Evolutionary conservation across 2,888 invertebrate species (phyloP).

Genomic region (Polyploca ridens): DNA sequence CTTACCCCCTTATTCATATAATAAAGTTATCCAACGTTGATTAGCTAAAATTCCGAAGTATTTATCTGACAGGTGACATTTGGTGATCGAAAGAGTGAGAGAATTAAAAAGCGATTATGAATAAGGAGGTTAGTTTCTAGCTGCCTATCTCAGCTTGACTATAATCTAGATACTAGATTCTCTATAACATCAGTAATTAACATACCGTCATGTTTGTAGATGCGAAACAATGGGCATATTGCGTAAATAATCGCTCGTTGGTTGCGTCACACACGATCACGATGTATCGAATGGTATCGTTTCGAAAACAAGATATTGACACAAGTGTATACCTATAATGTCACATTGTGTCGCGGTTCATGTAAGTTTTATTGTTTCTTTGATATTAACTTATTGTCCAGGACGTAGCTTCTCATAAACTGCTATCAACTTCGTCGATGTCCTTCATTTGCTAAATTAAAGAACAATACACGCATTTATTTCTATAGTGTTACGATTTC

Average conservation of each 20-base stretch:
- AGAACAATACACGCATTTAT: not conserved
- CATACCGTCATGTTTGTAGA: constrained; percentile 42
- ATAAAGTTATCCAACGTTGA: too few species aligned
- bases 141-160: not conserved
- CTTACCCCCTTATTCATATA: too few species aligned
- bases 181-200: constrained; percentile 11
- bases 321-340: constrained; percentile 61
- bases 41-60: too few species aligned
- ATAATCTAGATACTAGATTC: too few species aligned
- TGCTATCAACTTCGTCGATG: not conserved
- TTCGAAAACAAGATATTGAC: constrained; percentile 77
- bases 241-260: constrained; percentile 51
- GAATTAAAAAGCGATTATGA: too few species aligned
- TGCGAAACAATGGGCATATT: constrained; percentile 56
- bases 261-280: constrained; percentile 70
- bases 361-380: constrained; percentile 17
- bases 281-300: constrained; percentile 62
- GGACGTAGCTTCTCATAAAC: not conserved
- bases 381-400: constrained; percentile 12
- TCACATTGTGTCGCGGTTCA: constrained; percentile 53
- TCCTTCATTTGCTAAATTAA: not conserved
- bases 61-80: too few species aligned
- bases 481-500: not conserved
- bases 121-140: not conserved
- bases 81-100: too few species aligned